These are phyloP conservation scores for Crypturellus tataupa DNA, from an alignment of 2,797 vertebrate species.

Conservation along the genomic window DNA sequence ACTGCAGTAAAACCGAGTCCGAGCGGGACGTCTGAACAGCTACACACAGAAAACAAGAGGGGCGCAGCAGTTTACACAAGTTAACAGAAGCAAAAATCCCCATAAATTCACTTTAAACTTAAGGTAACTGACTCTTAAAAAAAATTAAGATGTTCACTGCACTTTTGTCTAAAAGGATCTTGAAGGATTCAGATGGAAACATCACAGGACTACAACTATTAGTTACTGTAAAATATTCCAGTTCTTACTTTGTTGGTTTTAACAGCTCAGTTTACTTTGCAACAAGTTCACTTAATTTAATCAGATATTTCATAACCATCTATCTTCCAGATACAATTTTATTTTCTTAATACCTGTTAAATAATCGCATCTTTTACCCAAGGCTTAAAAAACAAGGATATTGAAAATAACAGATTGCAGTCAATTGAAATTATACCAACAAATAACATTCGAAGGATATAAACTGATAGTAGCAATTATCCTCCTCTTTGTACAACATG, in stretches of 20 bases:
- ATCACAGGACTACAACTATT: background rate
- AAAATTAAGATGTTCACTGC: background rate
- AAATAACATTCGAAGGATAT: conserved; percentile 62
- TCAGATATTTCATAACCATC: background rate
- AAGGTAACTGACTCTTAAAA: background rate
- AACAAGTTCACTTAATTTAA: background rate
- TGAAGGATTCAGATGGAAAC: background rate
- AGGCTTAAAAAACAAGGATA: conserved; percentile 18
- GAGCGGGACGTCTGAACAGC: background rate
- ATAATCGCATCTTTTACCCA: conserved; percentile 29
- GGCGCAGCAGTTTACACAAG: background rate
- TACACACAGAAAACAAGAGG: background rate
- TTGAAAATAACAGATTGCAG: conserved; percentile 17
- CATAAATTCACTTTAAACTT: background rate
- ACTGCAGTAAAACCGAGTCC: background rate
- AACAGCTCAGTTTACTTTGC: background rate
- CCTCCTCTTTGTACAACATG: conserved; percentile 28
- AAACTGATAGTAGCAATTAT: conserved; percentile 65
- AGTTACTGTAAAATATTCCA: background rate
- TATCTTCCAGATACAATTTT: background rate
- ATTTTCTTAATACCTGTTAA: conserved; percentile 32
- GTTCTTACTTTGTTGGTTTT: background rate
- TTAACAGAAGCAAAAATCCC: background rate
- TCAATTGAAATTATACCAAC: conserved; percentile 47
- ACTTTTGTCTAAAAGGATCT: background rate